Conservation (phyloP, 2,888 invertebrate genomes). For the Andricus quercusramuli region DNA sequence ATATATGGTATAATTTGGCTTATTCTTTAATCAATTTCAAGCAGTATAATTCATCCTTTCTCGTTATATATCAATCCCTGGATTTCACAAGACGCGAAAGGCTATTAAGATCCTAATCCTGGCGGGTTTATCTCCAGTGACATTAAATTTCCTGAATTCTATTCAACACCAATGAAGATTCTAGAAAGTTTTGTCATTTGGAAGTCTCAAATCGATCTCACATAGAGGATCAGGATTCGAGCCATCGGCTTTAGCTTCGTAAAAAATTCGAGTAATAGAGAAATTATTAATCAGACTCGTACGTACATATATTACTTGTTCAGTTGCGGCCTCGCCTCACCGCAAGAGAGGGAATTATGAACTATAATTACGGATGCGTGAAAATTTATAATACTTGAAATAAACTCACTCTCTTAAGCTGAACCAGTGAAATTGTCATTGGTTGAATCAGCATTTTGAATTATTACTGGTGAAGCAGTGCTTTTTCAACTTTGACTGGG, state of each 20-base stretch:
- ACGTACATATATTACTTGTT: neutral
- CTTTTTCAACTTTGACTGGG: too few relatives aligned
- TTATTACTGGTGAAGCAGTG: too few relatives aligned
- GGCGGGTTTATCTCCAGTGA: slow-evolving; percentile 4
- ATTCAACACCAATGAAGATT: slow-evolving; percentile 9
- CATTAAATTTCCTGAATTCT: slow-evolving; percentile 32
- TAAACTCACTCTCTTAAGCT: neutral
- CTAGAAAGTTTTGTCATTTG: slow-evolving; percentile 16
- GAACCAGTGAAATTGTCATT: too few relatives aligned
- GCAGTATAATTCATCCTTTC: neutral
- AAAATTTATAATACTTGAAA: neutral
- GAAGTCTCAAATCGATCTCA: neutral
- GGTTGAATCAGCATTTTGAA: too few relatives aligned
- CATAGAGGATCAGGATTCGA: neutral
- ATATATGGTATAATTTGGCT: neutral
- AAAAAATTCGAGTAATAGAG: neutral
- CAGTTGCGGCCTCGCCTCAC: neutral
- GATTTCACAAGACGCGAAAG: slow-evolving; percentile 12
- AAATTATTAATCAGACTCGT: slow-evolving; percentile 17
- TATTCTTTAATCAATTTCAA: neutral
- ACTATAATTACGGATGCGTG: neutral
- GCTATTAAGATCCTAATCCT: slow-evolving; percentile 24
- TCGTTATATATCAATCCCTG: slow-evolving; percentile 1
- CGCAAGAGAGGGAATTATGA: neutral
- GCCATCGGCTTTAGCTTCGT: slow-evolving; percentile 30